These are phyloP conservation scores for Drosophila formosana DNA, from an alignment of 2,888 invertebrate genomes.

Conservation along the genomic window DNA sequence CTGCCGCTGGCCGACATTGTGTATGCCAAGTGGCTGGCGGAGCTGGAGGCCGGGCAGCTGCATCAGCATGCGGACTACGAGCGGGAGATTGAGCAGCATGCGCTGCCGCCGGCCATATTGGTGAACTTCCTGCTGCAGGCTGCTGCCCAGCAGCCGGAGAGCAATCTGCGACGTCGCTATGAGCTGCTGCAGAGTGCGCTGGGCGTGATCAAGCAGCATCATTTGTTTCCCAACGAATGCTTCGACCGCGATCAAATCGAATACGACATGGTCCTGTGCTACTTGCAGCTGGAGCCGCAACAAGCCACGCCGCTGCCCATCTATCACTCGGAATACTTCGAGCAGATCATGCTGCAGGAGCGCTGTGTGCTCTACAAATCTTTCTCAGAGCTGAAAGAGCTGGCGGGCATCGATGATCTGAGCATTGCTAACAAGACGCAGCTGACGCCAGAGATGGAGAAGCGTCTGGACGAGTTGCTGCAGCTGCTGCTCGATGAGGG, in stretches of 20 bases:
- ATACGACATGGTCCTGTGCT: constrained; percentile 84
- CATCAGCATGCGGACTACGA: constrained; percentile 86
- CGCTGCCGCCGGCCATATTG: constrained; percentile 88
- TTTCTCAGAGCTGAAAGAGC: constrained; percentile 83
- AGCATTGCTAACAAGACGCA: constrained; percentile 74
- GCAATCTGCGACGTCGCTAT: constrained; percentile 85
- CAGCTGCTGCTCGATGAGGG: constrained; percentile 86
- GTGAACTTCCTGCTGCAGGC: constrained; percentile 88
- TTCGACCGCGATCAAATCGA: constrained; percentile 85
- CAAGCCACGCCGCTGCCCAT: constrained; percentile 58
- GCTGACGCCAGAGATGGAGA: constrained; percentile 77
- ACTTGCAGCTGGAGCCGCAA: constrained; percentile 70
- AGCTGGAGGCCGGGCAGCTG: constrained; percentile 84
- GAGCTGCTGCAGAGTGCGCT: constrained; percentile 83
- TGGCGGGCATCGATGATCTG: constrained; percentile 84
- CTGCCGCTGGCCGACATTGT: constrained; percentile 85
- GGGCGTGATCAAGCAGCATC: constrained; percentile 83
- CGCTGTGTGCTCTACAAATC: constrained; percentile 84
- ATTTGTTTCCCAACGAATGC: constrained; percentile 84
- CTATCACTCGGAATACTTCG: constrained; percentile 84
- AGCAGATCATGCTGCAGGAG: constrained; percentile 83
- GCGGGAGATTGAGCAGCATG: constrained; percentile 87
- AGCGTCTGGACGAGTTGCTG: constrained; percentile 84
- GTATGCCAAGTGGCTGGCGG: constrained; percentile 86
- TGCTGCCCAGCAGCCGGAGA: constrained; percentile 85